Conservation (phyloP, 2,888 invertebrate genomes). For the Acanthosepion pharaonis region DNA sequence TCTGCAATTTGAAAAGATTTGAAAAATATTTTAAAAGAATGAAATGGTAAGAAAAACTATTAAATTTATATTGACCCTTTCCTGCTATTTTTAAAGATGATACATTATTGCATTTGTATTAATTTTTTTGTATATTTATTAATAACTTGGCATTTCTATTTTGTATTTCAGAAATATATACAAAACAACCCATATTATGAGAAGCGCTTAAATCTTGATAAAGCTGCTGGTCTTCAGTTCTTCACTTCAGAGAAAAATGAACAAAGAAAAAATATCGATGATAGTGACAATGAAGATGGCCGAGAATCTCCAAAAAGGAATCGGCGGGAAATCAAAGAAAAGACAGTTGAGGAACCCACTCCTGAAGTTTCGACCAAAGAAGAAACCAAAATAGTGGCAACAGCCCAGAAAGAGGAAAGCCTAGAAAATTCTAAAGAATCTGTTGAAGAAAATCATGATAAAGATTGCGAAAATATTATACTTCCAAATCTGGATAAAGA, state of each 20-base stretch:
- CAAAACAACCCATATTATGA: constrained; percentile 68
- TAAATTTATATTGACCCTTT: too few relatives aligned
- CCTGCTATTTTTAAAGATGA: neutral
- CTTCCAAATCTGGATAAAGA: neutral
- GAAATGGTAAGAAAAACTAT: neutral
- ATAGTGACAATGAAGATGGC: constrained; percentile 45
- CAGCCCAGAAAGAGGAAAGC: constrained; percentile 39
- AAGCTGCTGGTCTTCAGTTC: constrained; percentile 61
- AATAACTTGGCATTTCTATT: neutral
- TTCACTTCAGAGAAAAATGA: constrained; percentile 49
- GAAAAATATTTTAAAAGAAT: neutral
- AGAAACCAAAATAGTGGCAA: constrained; percentile 48
- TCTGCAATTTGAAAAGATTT: neutral
- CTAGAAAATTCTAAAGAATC: neutral
- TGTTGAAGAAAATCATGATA: neutral
- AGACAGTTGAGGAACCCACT: constrained; percentile 49
- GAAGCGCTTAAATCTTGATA: constrained; percentile 64
- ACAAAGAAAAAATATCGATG: constrained; percentile 47
- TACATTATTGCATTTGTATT: neutral
- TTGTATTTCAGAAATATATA: constrained; percentile 61
- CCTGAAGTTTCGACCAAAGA: constrained; percentile 25
- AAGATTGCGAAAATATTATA: neutral
- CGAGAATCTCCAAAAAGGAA: neutral
- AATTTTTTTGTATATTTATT: neutral
- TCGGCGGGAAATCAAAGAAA: constrained; percentile 50